phyloP scores from a whole-genome alignment of 2,888 invertebrate species.

The Hemicrepidius hirtus region DNA sequence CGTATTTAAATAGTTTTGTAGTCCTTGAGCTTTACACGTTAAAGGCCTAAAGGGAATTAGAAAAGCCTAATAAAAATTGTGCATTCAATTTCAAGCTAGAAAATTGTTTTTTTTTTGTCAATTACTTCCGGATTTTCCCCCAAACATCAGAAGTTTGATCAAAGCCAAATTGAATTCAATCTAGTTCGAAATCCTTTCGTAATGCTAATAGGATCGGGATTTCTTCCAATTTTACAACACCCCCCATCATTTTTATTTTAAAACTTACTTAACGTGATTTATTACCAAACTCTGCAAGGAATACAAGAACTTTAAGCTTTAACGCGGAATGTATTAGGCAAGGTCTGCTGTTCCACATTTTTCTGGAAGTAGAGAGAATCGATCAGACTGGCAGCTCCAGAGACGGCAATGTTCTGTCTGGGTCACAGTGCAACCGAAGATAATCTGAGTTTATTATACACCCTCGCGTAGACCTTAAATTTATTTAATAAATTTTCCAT shows the following conservation, averaged over 20 bases:
- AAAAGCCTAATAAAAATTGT: too few relatives aligned
- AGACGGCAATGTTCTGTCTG: slow-evolving; percentile 27
- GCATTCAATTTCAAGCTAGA: too few relatives aligned
- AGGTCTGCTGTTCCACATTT: slow-evolving; percentile 40
- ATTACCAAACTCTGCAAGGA: slow-evolving; percentile 5
- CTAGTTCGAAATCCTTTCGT: too few relatives aligned
- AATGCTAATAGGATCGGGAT: neutral
- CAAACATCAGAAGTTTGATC: too few relatives aligned
- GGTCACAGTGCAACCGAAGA: slow-evolving; percentile 16
- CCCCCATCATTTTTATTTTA: neutral
- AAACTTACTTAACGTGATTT: slow-evolving; percentile 10
- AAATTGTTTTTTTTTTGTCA: too few relatives aligned
- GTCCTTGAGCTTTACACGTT: too few relatives aligned
- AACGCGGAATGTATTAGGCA: slow-evolving; percentile 33
- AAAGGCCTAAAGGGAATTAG: too few relatives aligned
- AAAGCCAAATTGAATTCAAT: too few relatives aligned
- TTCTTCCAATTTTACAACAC: slow-evolving; percentile 2
- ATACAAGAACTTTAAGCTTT: slow-evolving; percentile 1
- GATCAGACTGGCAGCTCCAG: slow-evolving; percentile 19
- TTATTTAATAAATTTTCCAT: neutral
- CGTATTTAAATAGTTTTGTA: too few relatives aligned
- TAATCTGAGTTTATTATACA: slow-evolving; percentile 8
- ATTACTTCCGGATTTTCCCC: too few relatives aligned
- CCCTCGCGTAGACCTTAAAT: too few relatives aligned
- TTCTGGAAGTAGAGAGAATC: slow-evolving; percentile 36